These are phyloP conservation scores for Microplitis deprimator DNA, from an alignment of 2,888 invertebrate species.

Conservation along the genomic window DNA sequence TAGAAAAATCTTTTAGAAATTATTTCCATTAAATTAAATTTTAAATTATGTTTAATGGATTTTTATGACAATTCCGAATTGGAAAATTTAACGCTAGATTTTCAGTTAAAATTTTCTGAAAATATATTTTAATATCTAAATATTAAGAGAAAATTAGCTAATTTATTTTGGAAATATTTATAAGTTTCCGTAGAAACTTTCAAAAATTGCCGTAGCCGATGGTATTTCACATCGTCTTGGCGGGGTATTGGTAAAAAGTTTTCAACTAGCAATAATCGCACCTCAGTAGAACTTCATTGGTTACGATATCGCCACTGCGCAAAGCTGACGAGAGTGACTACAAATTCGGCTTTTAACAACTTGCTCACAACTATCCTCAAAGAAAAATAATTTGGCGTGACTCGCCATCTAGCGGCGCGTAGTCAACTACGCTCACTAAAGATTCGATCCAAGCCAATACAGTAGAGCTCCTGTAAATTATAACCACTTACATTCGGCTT, in stretches of 20 bases:
- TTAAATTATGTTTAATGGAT: no score
- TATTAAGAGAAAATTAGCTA: no score
- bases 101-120: no score
- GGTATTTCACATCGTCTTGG: slow-evolving; percentile 89
- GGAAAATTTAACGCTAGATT: no score
- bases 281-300: slow-evolving; percentile 90
- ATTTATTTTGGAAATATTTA: slow-evolving; percentile 46
- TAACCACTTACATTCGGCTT: not conserved
- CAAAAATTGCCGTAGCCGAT: slow-evolving; percentile 91
- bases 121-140: no score
- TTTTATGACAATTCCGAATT: no score
- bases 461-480: not conserved
- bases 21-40: no score
- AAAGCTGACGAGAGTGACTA: slow-evolving; percentile 75
- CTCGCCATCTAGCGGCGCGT: slow-evolving; percentile 15
- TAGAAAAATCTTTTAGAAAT: no score
- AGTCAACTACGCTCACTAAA: no score
- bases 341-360: slow-evolving; percentile 31
- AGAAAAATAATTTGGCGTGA: not conserved
- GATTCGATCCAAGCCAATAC: no score
- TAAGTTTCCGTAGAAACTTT: slow-evolving; percentile 73
- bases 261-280: slow-evolving; percentile 94
- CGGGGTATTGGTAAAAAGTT: slow-evolving; percentile 93
- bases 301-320: slow-evolving; percentile 95
- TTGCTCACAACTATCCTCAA: not conserved